Evolutionary conservation across 2,888 invertebrate genomes (phyloP), one percentile per base, ranked within the genome.

Genomic region (Netelia fuscicornis): DNA sequence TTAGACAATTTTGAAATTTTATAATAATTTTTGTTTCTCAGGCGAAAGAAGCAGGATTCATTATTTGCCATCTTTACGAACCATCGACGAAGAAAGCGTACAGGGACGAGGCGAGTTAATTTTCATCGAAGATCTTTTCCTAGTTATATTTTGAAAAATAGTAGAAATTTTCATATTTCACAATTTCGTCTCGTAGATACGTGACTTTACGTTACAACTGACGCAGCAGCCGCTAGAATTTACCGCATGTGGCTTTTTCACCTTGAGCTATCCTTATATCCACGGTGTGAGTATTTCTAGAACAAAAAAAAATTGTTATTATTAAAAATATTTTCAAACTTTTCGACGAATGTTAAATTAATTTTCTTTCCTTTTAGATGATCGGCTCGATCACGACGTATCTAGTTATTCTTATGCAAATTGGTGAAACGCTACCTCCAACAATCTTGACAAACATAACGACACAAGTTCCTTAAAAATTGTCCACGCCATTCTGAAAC

Each of bases 41-140:
- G 92, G 87, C 90, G 0, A 77, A 83, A 0, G 83, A 85, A 64
- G 90, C 89, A 9, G 92, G 91, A 8, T 87, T 90, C 8, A 86
- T 92, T 5, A 88, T 92, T 13, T 91, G 90, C 64, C 89, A 91
- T 74, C 77, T 92, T 11, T 90, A 92, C 80, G 87, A 90, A 30
- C 89, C 91, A 2, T 85, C 86, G 3, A 87, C 88, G 10, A 87
- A 74, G 70, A 86, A 86, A 48, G 89, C 89, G 78, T 89, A 89
- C 74, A 87, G 88, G 20, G 86, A 85, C 10, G 91, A 91, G 88
- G 92, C 88, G 86, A 58, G 70, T 72, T 78, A 52, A 2, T 60
- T 13, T 10, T 13, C 10, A 13, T 1, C 37, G 8, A 6, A 6
- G 0, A 37, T 37, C 5, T 0, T 37, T 37, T 37, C 5, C 6